These are phyloP conservation scores for Melangyna quadrimaculata DNA, from an alignment of 2,888 invertebrate species.

Conservation along the genomic window DNA sequence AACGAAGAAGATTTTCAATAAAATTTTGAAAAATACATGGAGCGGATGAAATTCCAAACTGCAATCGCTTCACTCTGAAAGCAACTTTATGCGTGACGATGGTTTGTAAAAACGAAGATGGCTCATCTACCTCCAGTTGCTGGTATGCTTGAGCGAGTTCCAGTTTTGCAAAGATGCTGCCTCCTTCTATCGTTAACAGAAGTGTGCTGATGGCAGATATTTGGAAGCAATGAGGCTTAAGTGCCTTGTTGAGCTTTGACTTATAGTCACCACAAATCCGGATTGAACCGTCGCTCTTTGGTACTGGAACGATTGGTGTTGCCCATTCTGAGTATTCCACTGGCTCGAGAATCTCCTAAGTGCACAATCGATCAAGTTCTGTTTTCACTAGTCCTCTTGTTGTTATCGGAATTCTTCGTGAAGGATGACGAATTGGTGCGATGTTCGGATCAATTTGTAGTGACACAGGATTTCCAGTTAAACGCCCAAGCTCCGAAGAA, in stretches of 20 bases:
- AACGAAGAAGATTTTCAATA: not conserved
- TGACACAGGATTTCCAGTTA: not conserved
- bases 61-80: conserved; percentile 59
- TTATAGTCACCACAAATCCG: not conserved
- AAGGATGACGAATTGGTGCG: not conserved
- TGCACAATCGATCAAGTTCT: not conserved
- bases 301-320: not conserved
- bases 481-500: not conserved
- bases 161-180: conserved; percentile 75
- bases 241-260: not conserved
- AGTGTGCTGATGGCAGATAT: not conserved
- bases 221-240: not conserved
- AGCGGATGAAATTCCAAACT: conserved; percentile 15
- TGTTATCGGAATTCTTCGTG: not conserved
- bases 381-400: not conserved
- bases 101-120: conserved; percentile 74
- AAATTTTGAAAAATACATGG: conserved; percentile 30
- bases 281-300: not conserved
- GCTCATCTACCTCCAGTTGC: conserved; percentile 74
- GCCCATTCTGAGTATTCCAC: not conserved
- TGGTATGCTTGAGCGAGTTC: conserved; percentile 77
- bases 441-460: not conserved
- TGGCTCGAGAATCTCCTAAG: not conserved
- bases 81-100: conserved; percentile 76
- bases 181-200: conserved; percentile 67